Base-by-base conservation (phyloP, 2,888 invertebrate species). In the Agriotes lineatus region DNA sequence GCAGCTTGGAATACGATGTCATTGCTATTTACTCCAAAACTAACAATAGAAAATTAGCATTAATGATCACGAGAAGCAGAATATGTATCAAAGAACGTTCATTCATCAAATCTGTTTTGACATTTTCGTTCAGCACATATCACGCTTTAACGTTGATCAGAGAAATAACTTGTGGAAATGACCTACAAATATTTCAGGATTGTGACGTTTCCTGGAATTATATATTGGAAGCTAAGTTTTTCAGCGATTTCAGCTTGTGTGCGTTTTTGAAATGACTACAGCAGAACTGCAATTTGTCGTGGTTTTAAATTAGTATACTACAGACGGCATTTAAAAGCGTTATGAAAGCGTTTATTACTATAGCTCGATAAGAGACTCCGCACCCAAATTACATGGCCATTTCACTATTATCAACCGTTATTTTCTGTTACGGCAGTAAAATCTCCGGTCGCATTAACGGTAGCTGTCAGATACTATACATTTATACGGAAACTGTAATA, bases 71-170 rank as follows among this genome's bases (percentile, higher is more conserved):
- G 16, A 7, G 22, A 52, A 52, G 52, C 16, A 12, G 16, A 33
- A 30, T 16, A 7, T 16, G 16, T 18, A 33, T 16, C 33, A 52
- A 48, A n/a, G 4, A 48, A 18, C 18, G 6, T 9, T 16, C 33
- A 52, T 52, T 33, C 33, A 52, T 52, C 52, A 52, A 52, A 52
- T 30, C 33, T 33, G 52, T 52, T 52, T 52, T 33, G 52, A 52
- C 52, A 52, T 52, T 52, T 52, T 30, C 12, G 33, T 52, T 52
- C 12, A 12, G 22, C 12, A 48, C 12, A 20, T 19, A 48, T 48
- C 25, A 22, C 1, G n/a, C 48, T 48, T 48, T 42, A 42, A 42
- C 18, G 16, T 14, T n/a, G 37, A 39, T 19, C n/a, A 52, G 30
- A 52, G 4, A 52, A 25, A 52, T 16, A 30, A 30, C 10, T 33